phyloP scores from a whole-genome alignment of 2,113 vertebrate genomes.

The Sceloporus tristichus region DNA sequence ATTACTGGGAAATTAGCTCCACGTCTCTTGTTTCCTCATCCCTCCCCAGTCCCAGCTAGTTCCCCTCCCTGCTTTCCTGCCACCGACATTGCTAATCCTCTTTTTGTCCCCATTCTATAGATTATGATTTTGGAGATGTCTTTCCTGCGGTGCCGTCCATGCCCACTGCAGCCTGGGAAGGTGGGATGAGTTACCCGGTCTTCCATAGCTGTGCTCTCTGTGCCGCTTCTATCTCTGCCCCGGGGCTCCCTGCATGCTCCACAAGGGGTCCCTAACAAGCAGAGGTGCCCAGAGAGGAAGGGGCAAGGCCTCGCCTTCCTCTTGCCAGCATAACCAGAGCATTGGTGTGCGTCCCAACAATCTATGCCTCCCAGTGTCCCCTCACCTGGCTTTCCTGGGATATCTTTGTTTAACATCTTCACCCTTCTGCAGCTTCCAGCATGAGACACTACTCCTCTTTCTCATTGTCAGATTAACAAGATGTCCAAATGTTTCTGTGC shows the following conservation, averaged over 20 bases:
- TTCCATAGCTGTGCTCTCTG: slow-evolving; percentile 55
- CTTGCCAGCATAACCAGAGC: neutral
- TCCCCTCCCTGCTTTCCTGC: neutral
- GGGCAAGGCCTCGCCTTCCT: too few relatives aligned
- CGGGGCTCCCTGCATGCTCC: slow-evolving; percentile 83
- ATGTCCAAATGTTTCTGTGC: neutral
- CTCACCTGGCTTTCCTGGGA: slow-evolving; percentile 58
- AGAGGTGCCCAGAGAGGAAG: neutral
- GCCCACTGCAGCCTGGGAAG: slow-evolving; percentile 99
- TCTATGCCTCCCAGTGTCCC: too few relatives aligned
- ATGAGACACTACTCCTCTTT: neutral
- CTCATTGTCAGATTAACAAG: slow-evolving; percentile 7
- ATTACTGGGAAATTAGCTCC: too few relatives aligned
- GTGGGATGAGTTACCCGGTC: slow-evolving; percentile 89
- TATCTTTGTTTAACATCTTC: slow-evolving; percentile 15
- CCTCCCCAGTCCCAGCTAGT: too few relatives aligned
- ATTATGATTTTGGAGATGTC: slow-evolving; percentile 99
- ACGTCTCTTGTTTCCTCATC: too few relatives aligned
- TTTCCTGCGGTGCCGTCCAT: slow-evolving; percentile 97
- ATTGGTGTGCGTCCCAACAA: too few relatives aligned
- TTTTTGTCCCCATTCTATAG: slow-evolving; percentile 96
- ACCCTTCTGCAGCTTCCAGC: rapidly evolving
- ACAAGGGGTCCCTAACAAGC: slow-evolving; percentile 42
- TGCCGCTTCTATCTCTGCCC: slow-evolving; percentile 66
- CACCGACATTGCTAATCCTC: slow-evolving; percentile 76